Percentiles rank a stretch among this genome's conserved stretches.
Evolutionary conservation across 64 coral and sea anemone genomes (phyloP).

Genomic region (Astreopora myriophthalma): DNA sequence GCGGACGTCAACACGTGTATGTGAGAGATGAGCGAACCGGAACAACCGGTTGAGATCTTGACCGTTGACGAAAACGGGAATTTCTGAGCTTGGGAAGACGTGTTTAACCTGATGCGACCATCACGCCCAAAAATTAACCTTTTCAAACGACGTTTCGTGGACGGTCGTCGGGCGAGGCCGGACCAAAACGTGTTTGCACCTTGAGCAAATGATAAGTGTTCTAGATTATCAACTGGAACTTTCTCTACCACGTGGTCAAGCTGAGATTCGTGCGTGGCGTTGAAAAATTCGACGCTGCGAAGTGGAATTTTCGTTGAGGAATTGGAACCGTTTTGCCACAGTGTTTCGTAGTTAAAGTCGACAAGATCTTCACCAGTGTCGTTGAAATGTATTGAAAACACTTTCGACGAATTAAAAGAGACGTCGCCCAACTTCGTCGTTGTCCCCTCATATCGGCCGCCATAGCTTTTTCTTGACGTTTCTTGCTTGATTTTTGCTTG

Average conservation of each 20-base stretch:
- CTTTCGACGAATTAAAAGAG: background rate
- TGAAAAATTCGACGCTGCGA: background rate
- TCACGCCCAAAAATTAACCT: slow-evolving; percentile 70
- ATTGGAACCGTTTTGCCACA: slow-evolving; percentile 8
- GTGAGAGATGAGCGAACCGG: slow-evolving; percentile 68
- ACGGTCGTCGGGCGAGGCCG: too few species aligned
- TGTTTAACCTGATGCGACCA: slow-evolving; percentile 41
- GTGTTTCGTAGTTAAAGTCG: slow-evolving; percentile 1
- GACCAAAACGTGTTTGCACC: background rate
- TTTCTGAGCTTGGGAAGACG: slow-evolving; percentile 29
- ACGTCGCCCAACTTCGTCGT: background rate
- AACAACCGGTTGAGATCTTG: slow-evolving; percentile 84
- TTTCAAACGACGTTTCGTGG: background rate
- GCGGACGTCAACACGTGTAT: slow-evolving; percentile 75
- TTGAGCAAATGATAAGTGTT: background rate
- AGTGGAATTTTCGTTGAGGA: background rate
- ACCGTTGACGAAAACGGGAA: slow-evolving; percentile 85
- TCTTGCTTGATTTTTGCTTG: background rate
- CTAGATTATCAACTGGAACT: background rate
- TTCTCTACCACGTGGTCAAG: background rate
- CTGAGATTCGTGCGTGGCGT: background rate
- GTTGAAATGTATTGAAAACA: background rate
- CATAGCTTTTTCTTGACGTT: background rate
- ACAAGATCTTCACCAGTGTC: background rate
- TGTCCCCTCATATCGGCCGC: background rate